Evolutionary conservation across 1,140 invertebrate species (phyloP), one percentile per base, ranked within the genome.

Genomic region (Drosophila leontia): DNA sequence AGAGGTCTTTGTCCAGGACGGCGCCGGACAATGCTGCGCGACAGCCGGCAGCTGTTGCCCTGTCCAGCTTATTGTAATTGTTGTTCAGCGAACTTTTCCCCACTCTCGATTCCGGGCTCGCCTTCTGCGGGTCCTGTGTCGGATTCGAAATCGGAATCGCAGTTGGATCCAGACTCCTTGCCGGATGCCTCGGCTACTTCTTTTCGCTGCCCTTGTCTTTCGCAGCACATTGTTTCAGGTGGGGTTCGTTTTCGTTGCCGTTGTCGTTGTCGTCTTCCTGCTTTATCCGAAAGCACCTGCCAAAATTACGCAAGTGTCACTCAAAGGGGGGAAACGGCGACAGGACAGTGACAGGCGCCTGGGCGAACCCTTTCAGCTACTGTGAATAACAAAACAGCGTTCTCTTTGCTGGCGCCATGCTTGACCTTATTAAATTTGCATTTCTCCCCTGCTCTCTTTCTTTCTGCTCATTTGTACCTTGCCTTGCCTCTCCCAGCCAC

Each of bases 261-360:
- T 9, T 29, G 5, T 29, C 26, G 45, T 26, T 48, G 47, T 53
- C 75, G 72, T 62, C 77, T 67, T 67, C 71, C 29, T 45, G 45
- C 35, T 32, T 53, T 68, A 23, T 45, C 15, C 65, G 53, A 39
- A 58, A 69, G 70, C 82, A 86, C 82, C 82, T 85, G 82, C 84
- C 82, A 62, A 85, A 85, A 85, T 81, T 86, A 78, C 75, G 82
- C 75, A 85, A 86, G 82, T 82, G 82, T 81, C 82, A 81, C 78
- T 85, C 60, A 64, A 85, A 64, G 63, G 57, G 59, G 45, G 51
- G 50, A 17, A 70, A 63, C 26, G 58, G 50, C 45, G 69, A 55
- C 50, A 83, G 60, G 55, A 76, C 44, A 62, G 42, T 35, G 48
- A 70, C 51, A 26, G 57, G 58, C 59, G 39, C 41, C 50, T 51